Base-by-base conservation (phyloP, 2,113 vertebrate species). In the Pituophis catenifer region DNA sequence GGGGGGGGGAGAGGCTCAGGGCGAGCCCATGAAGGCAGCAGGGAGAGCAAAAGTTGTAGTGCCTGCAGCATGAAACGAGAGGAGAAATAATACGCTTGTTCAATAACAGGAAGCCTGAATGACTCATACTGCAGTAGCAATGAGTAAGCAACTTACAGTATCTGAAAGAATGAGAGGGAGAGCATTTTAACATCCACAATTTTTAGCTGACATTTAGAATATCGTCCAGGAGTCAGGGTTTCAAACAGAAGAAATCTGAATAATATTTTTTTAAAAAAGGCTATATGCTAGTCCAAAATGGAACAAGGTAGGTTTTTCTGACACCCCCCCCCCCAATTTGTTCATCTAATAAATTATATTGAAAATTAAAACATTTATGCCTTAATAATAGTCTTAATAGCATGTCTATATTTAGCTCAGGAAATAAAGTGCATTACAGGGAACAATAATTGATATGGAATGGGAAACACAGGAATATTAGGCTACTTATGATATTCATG, bases 111-210 rank as follows among this genome's bases (percentile, higher is more conserved):
- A n/a, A 52, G 44, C 54, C 4, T 59, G 81, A 38, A 33, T 90
- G 89, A 93, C 57, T 93, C 92, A 90, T 90, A 62, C 48, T 90
- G 89, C 89, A 90, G 92, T n/a, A 90, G 81, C 55, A 86, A 48
- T 86, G 89, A 93, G 48, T 90, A 86, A 90, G 89, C 89, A 90
- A 29, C 23, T 87, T 90, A 58, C 54, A 65, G 59, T 58, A 33
- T 58, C 2, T 55, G 26, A 4, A 86, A 29, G 5, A 88, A 48
- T 24, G 29, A 23, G 23, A 88, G 44, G 44, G 19, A 12, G 57
- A 38, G 38, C 21, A n/a, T 6, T 24, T 62, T 59, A 23, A 55
- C 70, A n/a, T 93, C 26, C 89, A 58, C n/a, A 33, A 50, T 85
- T 89, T 59, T 59, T 55, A 62, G 75, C 55, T 33, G 33, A 21